phyloP scores from a whole-genome alignment of 2,888 invertebrate species.

The Athetis lepigone region DNA sequence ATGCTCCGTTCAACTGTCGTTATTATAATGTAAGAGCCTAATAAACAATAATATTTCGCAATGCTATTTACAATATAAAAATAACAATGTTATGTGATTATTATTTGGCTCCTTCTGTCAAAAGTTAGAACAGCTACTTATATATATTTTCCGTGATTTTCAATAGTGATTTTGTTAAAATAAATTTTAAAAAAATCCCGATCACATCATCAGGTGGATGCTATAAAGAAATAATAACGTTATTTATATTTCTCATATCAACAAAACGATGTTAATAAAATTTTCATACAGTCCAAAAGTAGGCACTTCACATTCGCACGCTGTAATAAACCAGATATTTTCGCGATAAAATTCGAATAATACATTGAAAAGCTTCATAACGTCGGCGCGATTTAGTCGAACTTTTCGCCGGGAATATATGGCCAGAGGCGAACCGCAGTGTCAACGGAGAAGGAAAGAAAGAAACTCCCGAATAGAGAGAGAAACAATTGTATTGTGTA shows the following conservation, averaged over 20 bases:
- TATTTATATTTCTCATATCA: constrained; percentile 46
- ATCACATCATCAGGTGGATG: constrained; percentile 12
- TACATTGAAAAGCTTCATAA: constrained; percentile 71
- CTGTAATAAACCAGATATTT: constrained; percentile 69
- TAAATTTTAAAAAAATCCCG: constrained; percentile 3
- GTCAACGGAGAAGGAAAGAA: constrained; percentile 58
- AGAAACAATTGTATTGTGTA: constrained; percentile 63
- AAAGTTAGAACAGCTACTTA: no score
- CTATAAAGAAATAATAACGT: constrained; percentile 42
- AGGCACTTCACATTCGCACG: constrained; percentile 68
- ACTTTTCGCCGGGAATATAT: constrained; percentile 61
- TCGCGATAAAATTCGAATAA: constrained; percentile 70
- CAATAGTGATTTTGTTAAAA: not conserved
- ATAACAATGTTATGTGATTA: no score
- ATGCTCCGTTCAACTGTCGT: no score
- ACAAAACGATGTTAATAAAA: constrained; percentile 67
- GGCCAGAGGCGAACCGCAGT: constrained; percentile 48
- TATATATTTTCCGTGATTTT: no score
- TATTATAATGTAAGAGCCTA: no score
- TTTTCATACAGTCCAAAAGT: constrained; percentile 60
- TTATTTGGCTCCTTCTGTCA: no score
- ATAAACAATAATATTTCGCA: no score
- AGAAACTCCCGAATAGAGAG: constrained; percentile 56
- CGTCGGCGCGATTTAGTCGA: constrained; percentile 55
- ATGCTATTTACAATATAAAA: no score